These are phyloP conservation scores for Mantis religiosa DNA, from an alignment of 2,888 invertebrate genomes.

Conservation along the genomic window DNA sequence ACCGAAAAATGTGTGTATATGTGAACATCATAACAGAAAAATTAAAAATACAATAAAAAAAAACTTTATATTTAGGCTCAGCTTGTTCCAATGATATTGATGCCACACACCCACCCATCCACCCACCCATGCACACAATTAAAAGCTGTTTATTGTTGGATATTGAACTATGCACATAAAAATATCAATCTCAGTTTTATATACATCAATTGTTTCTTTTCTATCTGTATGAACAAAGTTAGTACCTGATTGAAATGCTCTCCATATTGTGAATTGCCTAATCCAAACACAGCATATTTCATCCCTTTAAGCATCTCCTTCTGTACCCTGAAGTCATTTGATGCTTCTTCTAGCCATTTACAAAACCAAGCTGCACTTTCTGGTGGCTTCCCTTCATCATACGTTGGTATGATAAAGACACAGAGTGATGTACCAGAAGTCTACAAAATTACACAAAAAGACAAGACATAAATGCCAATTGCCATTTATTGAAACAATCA, in stretches of 20 bases:
- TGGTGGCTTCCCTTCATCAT: conserved; percentile 47
- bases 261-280: conserved; percentile 51
- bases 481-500: too few species aligned
- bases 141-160: too few species aligned
- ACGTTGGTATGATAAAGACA: conserved; percentile 51
- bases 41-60: too few species aligned
- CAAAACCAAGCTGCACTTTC: conserved; percentile 48
- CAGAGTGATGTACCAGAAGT: conserved; percentile 8
- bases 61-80: too few species aligned
- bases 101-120: too few species aligned
- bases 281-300: conserved; percentile 49
- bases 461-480: too few species aligned
- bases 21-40: too few species aligned
- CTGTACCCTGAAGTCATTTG: conserved; percentile 50
- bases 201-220: too few species aligned
- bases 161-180: too few species aligned
- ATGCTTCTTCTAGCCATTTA: conserved; percentile 50
- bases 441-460: neutral
- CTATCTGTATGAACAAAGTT: neutral
- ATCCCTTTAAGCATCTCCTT: conserved; percentile 46
- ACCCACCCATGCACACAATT: too few species aligned
- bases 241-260: conserved; percentile 44
- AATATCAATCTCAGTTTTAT: neutral
- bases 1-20: too few species aligned
- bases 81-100: too few species aligned